Base-by-base conservation (phyloP, 2,888 invertebrate species). In the Nysson spinosus region DNA sequence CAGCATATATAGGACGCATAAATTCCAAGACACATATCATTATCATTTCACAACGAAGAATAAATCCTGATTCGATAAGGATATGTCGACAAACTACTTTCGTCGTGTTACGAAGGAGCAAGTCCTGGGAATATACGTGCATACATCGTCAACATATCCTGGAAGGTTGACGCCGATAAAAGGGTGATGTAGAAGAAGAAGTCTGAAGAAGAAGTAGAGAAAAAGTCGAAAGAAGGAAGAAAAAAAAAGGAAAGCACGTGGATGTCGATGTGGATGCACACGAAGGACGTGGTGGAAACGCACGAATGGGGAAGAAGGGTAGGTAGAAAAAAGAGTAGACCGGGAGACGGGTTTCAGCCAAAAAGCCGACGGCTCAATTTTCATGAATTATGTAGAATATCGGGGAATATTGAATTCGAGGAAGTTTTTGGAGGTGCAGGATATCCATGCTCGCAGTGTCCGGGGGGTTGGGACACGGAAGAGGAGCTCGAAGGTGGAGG, bases 371-470 rank as follows among this genome's bases (percentile, higher is more conserved):
- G 79, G 83, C 81, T 82, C 81, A 84, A 84, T 85, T 85, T 85
- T 85, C 84, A 84, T 85, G 85, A 86, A 86, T 86, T 85, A 85
- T 86, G 85, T 82, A 86, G 81, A 83, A 83, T 81, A 82, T 82
- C 78, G 82, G 67, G 79, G 74, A 77, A 82, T 84, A 85, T 86
- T 83, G 85, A 85, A 86, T 86, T 83, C 73, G 74, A 75, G 70
- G 67, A 83, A 85, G 77, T 74, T 83, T 84, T 81, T 75, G 76
- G 73, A 76, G 77, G 80, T 86, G 88, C 89, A 88, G 87, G 88
- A 89, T 51, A 62, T 49, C 42, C 51, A 88, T 89, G 89, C 89
- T 89, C 88, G 88, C 88, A 39, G 17, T 22, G 64, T 54, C 55
- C n/a, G n/a, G 54, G 60, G 47, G 26, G 63, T 44, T 70, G 56